Base-by-base conservation (phyloP, 1,140 invertebrate genomes). In the Grapholita molesta region DNA sequence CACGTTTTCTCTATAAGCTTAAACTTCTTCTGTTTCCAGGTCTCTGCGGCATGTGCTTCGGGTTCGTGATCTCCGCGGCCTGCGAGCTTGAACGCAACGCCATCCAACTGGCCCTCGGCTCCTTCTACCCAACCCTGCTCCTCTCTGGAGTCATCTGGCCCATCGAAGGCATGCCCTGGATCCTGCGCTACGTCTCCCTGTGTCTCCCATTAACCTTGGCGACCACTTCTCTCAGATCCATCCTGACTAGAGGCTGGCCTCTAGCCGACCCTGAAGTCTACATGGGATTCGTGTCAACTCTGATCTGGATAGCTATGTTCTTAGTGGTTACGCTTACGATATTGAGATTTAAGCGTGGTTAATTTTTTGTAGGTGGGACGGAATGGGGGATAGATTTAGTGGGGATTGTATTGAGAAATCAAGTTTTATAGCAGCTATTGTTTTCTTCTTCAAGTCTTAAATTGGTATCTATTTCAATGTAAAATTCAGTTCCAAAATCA, bases 1-100 rank as follows among this genome's bases (percentile, higher is more conserved):
- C n/a, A n/a, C n/a, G n/a, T n/a, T n/a, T n/a, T n/a, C n/a, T n/a
- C n/a, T n/a, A n/a, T n/a, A n/a, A n/a, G n/a, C n/a, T n/a, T n/a
- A n/a, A n/a, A n/a, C n/a, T n/a, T n/a, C n/a, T n/a, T n/a, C n/a
- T n/a, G n/a, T 74, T 70, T 74, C 0, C 75, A 92, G 91, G 91
- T 67, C 93, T 98, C 8, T 98, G 97, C 85, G 98, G 98, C 77
- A 99, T 99, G 98, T 96, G 96, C 81, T 98, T 98, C 86, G 96
- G 96, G 64, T 96, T 99, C 88, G 95, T 99, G n/a, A 98, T 98
- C 76, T 99, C 97, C 5, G 96, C 97, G 8, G 94, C 98, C 28
- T 98, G 97, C 89, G 96, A 98, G 80, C 94, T 98, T 71, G 98
- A 99, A 92, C 95, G 97, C 70, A 98, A 98, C 85, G 98, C 98